A percentile compares a stretch with the other conserved stretches of the same genome.
These are phyloP conservation scores for Prolemur simus DNA, from an alignment of 2,113 vertebrate species.

Conservation along the genomic window DNA sequence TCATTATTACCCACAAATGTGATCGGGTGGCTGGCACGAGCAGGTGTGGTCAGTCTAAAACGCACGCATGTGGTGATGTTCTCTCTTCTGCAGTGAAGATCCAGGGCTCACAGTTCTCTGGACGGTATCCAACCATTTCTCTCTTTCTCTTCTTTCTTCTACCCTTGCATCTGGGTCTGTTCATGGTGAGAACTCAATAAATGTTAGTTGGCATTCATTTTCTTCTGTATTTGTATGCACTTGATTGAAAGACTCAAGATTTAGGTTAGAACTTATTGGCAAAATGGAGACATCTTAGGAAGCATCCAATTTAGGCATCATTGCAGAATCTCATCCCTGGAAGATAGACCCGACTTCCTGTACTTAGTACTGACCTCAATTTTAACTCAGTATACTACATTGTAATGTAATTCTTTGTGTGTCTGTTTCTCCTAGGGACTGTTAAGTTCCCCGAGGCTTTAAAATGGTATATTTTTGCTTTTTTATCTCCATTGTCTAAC, in stretches of 20 bases:
- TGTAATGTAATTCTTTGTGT: neutral
- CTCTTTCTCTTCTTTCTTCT: neutral
- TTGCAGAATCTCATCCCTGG: neutral
- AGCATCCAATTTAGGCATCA: neutral
- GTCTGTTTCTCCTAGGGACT: neutral
- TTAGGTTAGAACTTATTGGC: neutral
- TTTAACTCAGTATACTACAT: neutral
- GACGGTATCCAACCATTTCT: neutral
- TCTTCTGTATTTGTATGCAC: neutral
- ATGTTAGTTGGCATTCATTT: neutral
- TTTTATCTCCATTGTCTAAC: neutral
- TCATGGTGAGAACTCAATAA: neutral
- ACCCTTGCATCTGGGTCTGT: neutral
- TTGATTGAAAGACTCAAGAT: neutral
- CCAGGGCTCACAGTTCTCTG: too few relatives aligned
- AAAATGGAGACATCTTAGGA: neutral
- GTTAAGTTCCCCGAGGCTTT: neutral
- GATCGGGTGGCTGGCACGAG: neutral
- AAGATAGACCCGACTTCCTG: neutral
- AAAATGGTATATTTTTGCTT: neutral
- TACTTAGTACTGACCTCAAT: neutral
- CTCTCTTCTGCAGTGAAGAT: neutral
- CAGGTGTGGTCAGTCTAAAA: neutral
- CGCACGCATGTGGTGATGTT: rapidly evolving
- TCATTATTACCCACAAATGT: neutral